phyloP scores from a whole-genome alignment of 2,888 invertebrate species.

The Hermaeophaga mercurialis region DNA sequence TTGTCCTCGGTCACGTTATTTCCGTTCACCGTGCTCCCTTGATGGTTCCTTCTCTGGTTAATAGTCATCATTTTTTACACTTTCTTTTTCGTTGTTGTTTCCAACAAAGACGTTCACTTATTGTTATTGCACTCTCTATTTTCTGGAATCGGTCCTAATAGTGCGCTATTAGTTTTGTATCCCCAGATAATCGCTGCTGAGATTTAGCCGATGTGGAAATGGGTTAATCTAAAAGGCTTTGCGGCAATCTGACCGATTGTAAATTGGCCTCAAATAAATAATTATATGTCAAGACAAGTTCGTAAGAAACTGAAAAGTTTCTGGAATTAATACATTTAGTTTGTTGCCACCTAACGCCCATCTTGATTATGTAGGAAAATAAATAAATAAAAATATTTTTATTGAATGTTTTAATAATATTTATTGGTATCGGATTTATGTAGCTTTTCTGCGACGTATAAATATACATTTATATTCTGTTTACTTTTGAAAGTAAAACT shows the following conservation, averaged over 20 bases:
- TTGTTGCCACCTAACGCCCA: too few species aligned
- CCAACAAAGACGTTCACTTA: slow-evolving; percentile 37
- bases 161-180: slow-evolving; percentile 38
- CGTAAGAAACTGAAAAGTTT: too few species aligned
- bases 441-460: too few species aligned
- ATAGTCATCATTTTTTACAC: slow-evolving; percentile 35
- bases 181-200: slow-evolving; percentile 35
- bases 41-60: slow-evolving; percentile 25
- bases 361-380: too few species aligned
- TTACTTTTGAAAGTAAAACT: too few species aligned
- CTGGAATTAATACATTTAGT: too few species aligned
- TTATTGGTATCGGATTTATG: too few species aligned
- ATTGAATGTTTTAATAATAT: too few species aligned
- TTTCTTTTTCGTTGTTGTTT: slow-evolving; percentile 29
- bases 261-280: too few species aligned
- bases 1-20: not conserved
- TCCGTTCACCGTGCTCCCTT: not conserved
- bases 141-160: slow-evolving; percentile 37
- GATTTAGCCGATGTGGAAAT: slow-evolving; percentile 34
- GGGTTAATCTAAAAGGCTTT: slow-evolving; percentile 13
- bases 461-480: too few species aligned
- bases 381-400: too few species aligned
- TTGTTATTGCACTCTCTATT: slow-evolving; percentile 41
- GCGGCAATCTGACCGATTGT: not conserved
- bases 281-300: too few species aligned